Conservation (phyloP, 2,888 invertebrate genomes). For the Aricia artaxerxes region DNA sequence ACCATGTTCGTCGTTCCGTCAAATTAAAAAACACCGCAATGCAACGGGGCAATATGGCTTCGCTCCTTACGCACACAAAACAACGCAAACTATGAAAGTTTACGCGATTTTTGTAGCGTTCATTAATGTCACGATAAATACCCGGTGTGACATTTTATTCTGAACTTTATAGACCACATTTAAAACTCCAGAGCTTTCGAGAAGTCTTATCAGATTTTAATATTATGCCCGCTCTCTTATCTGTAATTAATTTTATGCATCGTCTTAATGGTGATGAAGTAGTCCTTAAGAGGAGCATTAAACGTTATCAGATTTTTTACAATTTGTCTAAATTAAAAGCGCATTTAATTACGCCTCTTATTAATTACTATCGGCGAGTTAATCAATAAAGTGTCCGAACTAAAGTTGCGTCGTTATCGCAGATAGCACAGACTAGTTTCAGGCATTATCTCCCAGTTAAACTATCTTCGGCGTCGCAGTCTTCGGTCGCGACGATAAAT, state of each 20-base stretch:
- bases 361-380: constrained; percentile 5
- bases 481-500: constrained; percentile 46
- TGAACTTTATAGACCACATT: background rate
- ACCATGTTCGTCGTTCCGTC: too few relatives aligned
- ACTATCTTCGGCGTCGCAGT: background rate
- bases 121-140: background rate
- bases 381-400: constrained; percentile 9
- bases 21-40: too few relatives aligned
- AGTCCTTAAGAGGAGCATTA: constrained; percentile 10
- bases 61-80: too few relatives aligned
- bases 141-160: background rate
- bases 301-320: constrained; percentile 16
- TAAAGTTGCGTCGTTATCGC: background rate
- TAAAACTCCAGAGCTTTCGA: constrained; percentile 21
- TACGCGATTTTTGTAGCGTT: constrained; percentile 1
- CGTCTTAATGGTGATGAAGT: constrained; percentile 19
- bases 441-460: constrained; percentile 1
- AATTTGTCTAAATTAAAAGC: constrained; percentile 30
- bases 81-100: too few relatives aligned
- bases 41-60: too few relatives aligned
- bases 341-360: constrained; percentile 12
- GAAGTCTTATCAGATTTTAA: constrained; percentile 13
- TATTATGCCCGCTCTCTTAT: background rate
- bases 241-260: background rate
- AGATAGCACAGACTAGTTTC: constrained; percentile 14